phyloP scores from a whole-genome alignment of 1,140 invertebrate species.

The Trichomalopsis sarcophagae region DNA sequence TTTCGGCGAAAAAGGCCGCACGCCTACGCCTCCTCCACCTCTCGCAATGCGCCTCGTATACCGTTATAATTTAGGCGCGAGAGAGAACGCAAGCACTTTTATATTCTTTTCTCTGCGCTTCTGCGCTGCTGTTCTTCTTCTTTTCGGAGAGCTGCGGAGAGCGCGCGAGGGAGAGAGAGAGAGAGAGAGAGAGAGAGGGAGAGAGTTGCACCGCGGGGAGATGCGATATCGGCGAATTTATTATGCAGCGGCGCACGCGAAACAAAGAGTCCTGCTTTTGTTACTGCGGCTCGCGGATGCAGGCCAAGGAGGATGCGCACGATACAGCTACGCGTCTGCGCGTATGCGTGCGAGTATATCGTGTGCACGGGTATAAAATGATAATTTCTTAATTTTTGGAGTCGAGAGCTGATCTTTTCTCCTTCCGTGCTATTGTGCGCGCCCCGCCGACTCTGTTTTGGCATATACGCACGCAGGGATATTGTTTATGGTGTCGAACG shows the following conservation, averaged over 20 bases:
- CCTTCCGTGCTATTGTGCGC: neutral
- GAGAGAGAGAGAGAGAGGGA: too few relatives aligned
- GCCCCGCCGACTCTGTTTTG: neutral
- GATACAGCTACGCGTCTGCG: neutral
- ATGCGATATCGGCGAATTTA: constrained; percentile 40
- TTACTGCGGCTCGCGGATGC: neutral
- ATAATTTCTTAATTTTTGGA: constrained; percentile 51
- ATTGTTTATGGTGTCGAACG: constrained; percentile 12
- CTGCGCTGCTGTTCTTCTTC: neutral
- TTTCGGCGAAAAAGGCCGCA: constrained; percentile 40
- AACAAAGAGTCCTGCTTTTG: constrained; percentile 29
- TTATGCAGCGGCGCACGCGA: constrained; percentile 14
- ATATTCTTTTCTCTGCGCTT: neutral
- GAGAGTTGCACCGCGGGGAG: neutral
- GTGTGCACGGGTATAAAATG: constrained; percentile 16
- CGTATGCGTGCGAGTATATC: neutral
- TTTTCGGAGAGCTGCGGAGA: neutral
- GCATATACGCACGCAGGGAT: neutral
- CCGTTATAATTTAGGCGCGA: constrained; percentile 46
- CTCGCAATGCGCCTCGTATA: neutral
- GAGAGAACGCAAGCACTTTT: neutral
- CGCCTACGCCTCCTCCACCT: constrained; percentile 23
- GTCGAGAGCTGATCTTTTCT: neutral
- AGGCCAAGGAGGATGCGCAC: neutral
- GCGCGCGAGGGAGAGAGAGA: neutral